phyloP scores from a whole-genome alignment of 2,113 vertebrate species.

The Calonectris borealis region DNA sequence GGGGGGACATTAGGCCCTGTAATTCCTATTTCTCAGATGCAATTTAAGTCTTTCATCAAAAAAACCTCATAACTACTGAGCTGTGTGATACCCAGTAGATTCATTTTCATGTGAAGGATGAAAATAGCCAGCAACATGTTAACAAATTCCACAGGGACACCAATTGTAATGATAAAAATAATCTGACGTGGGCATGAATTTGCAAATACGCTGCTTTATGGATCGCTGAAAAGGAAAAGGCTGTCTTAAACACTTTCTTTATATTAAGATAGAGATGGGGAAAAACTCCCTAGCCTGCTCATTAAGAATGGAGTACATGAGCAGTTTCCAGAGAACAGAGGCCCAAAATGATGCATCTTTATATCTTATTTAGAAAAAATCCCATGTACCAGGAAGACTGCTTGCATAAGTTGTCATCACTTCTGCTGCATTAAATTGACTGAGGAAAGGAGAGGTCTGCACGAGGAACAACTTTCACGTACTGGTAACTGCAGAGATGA shows the following conservation, averaged over 20 bases:
- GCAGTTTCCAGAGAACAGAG: background rate
- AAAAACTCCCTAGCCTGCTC: background rate
- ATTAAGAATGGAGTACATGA: conserved; percentile 2
- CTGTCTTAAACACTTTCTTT: conserved; percentile 4
- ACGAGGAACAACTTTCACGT: background rate
- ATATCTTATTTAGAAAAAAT: background rate
- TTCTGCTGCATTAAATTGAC: background rate
- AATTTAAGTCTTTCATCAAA: conserved; percentile 50
- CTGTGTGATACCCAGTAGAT: conserved; percentile 23
- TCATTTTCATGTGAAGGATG: conserved; percentile 40
- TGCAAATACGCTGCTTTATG: background rate
- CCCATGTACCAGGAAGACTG: background rate
- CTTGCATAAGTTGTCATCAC: background rate
- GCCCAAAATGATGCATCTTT: background rate
- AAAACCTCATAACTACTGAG: conserved; percentile 14
- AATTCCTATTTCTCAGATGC: conserved; percentile 40
- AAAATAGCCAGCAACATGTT: conserved; percentile 49
- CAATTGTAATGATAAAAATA: conserved; percentile 30
- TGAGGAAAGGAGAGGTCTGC: background rate
- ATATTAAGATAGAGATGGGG: background rate
- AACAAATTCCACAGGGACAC: conserved; percentile 16
- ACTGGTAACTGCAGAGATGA: background rate
- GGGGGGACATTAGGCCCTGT: conserved; percentile 33
- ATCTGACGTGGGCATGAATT: background rate
- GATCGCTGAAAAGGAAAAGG: background rate